Base-by-base conservation (phyloP, 2,797 vertebrate genomes). In the Tachyglossus aculeatus region DNA sequence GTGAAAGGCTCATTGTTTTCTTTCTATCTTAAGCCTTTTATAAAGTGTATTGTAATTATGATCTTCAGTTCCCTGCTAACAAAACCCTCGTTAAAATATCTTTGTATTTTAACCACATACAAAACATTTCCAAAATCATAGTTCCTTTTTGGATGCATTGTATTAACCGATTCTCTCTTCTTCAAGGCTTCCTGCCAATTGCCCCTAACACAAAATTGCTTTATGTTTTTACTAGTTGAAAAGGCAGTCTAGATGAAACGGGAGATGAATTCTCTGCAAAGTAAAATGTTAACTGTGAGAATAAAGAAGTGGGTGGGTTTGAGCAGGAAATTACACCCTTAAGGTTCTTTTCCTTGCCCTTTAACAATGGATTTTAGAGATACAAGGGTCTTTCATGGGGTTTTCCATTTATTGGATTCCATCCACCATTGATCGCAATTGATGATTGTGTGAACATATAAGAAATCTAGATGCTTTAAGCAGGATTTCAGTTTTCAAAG, bases 91-190 rank as follows among this genome's bases (percentile, higher is more conserved):
- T 1, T 16, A 34, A 29, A 44, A 47, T 38, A 58, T 37, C 27
- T 22, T 4, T 70, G 61, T 48, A n/a, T 56, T 71, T 74, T 68
- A 19, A 16, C 7, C 0, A 21, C 18, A 7, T 1, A 19, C 2
- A 1, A 25, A 12, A 3, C 4, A 24, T 74, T 80, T 78, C 65
- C 22, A 54, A 82, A 77, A 62, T 24, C 19, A 59, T 36, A n/a
- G 13, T 75, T 33, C 9, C 7, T 66, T 64, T 71, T 65, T 6
- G 7, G 56, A 19, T 1, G 32, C 4, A 33, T 22, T 40, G 67
- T 59, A 24, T 16, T 15, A 0, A 0, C 1, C 14, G 11, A 9
- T 64, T 51, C n/a, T 36, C 4, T 18, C 29, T 47, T 7, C 14
- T n/a, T 47, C 43, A 6, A 55, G 25, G 33, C 29, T 59, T 48